Evolutionary conservation across 1,140 invertebrate species (phyloP), one percentile per base, ranked within the genome.

Genomic region (Conus betulinus): DNA sequence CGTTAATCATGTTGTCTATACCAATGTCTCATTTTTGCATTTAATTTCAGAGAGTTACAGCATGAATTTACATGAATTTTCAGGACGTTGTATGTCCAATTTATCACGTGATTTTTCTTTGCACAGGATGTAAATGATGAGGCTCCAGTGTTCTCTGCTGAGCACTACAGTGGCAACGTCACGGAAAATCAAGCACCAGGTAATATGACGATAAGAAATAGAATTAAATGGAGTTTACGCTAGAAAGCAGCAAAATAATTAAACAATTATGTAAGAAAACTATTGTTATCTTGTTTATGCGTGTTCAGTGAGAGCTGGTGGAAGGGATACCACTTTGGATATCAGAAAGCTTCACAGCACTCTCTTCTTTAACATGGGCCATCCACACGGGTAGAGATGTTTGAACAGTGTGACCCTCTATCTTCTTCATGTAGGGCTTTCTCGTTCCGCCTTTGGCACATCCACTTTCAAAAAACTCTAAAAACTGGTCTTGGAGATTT

Each of bases 91-190:
- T 39, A 39, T 39, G 39, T 39, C 39, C 39, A 39, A 39, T 39
- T 39, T 39, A 39, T 39, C 39, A 39, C 39, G 39, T 39, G 39
- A 39, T 51, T 11, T 27, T 53, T 15, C 85, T 92, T 71, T 71
- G 17, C 0, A 20, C 67, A 87, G 20, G 91, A 92, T 88, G 87
- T 98, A 0, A 99, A 99, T 94, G 98, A 99, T 95, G 98, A 99
- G 95, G 97, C 96, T 6, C 98, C 98, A 10, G 97, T 96, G 63
- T 99, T 99, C 93, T 96, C 97, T 27, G 98, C 97, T 92, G 91
- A 95, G 0, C 94, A 96, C 86, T 99, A 99, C 95, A 95, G 97
- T 52, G 98, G 97, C 60, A 83, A 55, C 52, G 52, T 83, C 23
- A 55, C 81, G 7, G 81, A 83, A 83, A 78, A 78, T 23, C 25